These are phyloP conservation scores for Ariolimax columbianus DNA, from an alignment of 2,888 invertebrate species.

Conservation along the genomic window DNA sequence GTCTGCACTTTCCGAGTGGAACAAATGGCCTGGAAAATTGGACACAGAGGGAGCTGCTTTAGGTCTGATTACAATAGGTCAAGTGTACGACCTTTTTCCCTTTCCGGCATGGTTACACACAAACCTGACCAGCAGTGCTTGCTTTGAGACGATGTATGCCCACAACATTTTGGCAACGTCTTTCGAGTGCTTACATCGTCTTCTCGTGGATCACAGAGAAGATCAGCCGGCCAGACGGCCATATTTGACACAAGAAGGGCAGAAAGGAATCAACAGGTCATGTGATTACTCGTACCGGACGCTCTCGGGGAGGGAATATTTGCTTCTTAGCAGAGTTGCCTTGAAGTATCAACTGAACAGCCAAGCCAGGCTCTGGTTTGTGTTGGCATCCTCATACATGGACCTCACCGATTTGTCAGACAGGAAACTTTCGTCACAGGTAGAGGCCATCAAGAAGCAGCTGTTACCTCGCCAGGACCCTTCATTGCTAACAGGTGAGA, in stretches of 20 bases:
- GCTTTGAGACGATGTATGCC: too few relatives aligned
- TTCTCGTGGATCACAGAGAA: not conserved
- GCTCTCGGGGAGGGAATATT: not conserved
- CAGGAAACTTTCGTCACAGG: not conserved
- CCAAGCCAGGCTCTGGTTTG: slow-evolving; percentile 3
- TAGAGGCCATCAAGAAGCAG: not conserved
- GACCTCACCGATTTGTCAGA: not conserved
- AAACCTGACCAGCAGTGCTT: not conserved
- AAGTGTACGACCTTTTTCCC: slow-evolving; percentile 27
- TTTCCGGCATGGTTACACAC: not conserved
- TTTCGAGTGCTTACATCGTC: not conserved
- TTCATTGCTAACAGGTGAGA: not conserved
- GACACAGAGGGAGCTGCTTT: slow-evolving; percentile 17
- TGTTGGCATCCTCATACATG: not conserved
- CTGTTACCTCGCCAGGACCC: too few relatives aligned
- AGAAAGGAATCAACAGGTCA: not conserved
- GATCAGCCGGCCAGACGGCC: not conserved
- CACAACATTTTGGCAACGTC: not conserved
- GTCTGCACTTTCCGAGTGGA: slow-evolving; percentile 31
- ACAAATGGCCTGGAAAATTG: not conserved
- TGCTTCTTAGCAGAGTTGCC: slow-evolving; percentile 6
- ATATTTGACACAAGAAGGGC: not conserved
- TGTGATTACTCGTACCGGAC: not conserved
- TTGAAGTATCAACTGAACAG: not conserved
- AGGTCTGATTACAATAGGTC: slow-evolving; percentile 19